phyloP scores from a whole-genome alignment of 2,888 invertebrate species.

The Calliphora vomitoria region DNA sequence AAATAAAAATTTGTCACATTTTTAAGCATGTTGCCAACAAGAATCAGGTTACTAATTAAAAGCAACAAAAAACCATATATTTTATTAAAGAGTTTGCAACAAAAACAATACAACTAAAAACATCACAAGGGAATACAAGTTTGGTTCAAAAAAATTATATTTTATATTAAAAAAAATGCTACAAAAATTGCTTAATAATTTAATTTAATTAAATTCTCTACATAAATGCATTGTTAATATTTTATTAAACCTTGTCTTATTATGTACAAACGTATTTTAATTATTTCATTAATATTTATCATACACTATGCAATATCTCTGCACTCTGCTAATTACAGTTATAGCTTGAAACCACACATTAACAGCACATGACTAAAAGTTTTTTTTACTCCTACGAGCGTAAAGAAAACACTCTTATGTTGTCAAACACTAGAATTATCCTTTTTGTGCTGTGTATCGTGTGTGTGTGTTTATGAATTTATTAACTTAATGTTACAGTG shows the following conservation, averaged over 20 bases:
- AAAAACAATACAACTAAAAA: neutral
- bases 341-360: no score
- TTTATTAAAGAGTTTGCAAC: no score
- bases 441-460: neutral
- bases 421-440: neutral
- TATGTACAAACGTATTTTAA: neutral
- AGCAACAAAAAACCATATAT: no score
- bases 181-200: neutral
- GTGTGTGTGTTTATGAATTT: neutral
- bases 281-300: neutral
- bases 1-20: no score
- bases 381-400: neutral
- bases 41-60: neutral
- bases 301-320: neutral
- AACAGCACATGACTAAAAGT: no score
- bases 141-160: neutral
- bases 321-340: no score
- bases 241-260: neutral
- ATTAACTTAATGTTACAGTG: neutral
- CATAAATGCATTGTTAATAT: neutral
- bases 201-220: neutral
- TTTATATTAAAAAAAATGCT: neutral
- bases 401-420: neutral
- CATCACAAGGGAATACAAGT: neutral
- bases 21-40: no score